Conservation (phyloP, 2,113 vertebrate genomes). For the Megaleporinus macrocephalus region DNA sequence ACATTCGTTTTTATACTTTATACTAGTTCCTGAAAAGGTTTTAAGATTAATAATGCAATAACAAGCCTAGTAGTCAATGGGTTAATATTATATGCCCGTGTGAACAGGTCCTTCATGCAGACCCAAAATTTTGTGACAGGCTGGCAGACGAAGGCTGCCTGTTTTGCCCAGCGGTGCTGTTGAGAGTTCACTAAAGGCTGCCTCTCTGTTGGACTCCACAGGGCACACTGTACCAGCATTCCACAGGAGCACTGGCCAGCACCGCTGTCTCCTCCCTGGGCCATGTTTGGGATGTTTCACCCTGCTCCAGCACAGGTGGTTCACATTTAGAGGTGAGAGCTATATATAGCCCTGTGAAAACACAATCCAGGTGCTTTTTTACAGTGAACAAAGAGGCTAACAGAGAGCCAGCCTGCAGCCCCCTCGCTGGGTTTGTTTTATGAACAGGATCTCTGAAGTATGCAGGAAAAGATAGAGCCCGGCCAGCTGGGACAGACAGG, state of each 20-base stretch:
- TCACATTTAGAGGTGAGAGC: conserved; percentile 66
- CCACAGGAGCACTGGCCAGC: conserved; percentile 48
- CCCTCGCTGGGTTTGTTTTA: conserved; percentile 62
- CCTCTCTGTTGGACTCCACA: not conserved
- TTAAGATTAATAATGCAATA: no score
- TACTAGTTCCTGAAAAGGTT: no score
- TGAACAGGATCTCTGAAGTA: conserved; percentile 57
- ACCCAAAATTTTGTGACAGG: not conserved
- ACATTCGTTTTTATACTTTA: no score
- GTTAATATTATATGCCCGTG: not conserved
- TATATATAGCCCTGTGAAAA: conserved; percentile 73
- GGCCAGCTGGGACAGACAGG: conserved; percentile 54
- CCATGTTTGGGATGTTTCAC: conserved; percentile 57
- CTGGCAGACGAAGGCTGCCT: conserved; percentile 6
- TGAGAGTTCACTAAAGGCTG: conserved; percentile 16
- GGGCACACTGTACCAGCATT: conserved; percentile 38
- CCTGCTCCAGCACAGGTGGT: conserved; percentile 69
- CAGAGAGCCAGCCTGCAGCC: conserved; percentile 51
- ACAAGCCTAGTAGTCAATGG: not conserved
- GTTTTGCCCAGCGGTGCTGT: conserved; percentile 7
- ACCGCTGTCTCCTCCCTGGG: conserved; percentile 34
- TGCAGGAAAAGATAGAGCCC: conserved; percentile 48
- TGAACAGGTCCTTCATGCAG: conserved; percentile 6
- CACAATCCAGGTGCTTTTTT: conserved; percentile 71
- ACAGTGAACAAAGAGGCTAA: conserved; percentile 58